Conservation (phyloP, 2,797 vertebrate species). For the Gymnothorax reevesii region DNA sequence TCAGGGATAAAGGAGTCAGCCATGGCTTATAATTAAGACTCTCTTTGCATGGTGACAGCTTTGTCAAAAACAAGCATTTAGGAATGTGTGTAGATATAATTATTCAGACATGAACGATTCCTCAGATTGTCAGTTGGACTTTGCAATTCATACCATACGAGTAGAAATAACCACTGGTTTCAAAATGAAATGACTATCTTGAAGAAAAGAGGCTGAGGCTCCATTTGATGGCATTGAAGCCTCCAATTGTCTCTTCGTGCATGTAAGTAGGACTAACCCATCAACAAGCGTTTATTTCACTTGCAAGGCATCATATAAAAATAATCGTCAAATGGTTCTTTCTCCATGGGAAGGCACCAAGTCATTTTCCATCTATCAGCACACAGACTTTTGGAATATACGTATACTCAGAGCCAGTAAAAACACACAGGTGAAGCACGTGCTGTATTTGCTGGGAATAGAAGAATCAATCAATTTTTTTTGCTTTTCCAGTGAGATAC, state of each 20-base stretch:
- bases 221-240: conserved; percentile 62
- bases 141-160: conserved; percentile 37
- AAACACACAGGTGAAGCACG: too few relatives aligned
- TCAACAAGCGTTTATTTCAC: conserved; percentile 38
- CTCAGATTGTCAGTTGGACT: conserved; percentile 39
- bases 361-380: background rate
- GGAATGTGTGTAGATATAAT: conserved; percentile 36
- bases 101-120: conserved; percentile 2
- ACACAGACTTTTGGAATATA: background rate
- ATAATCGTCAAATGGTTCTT: background rate
- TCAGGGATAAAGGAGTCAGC: background rate
- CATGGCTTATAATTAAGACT: background rate
- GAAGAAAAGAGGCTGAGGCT: conserved; percentile 59
- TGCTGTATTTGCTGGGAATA: too few relatives aligned
- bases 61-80: conserved; percentile 45
- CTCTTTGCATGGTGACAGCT: conserved; percentile 24
- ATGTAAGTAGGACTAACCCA: conserved; percentile 45
- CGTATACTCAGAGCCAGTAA: too few relatives aligned
- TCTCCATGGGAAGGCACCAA: conserved; percentile 7
- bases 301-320: conserved; percentile 27
- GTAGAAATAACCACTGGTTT: conserved; percentile 44
- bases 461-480: too few relatives aligned
- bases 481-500: too few relatives aligned
- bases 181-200: conserved; percentile 54
- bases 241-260: conserved; percentile 56